These are phyloP conservation scores for Malacoraja senta DNA, from an alignment of 2,797 vertebrate genomes.

Conservation along the genomic window DNA sequence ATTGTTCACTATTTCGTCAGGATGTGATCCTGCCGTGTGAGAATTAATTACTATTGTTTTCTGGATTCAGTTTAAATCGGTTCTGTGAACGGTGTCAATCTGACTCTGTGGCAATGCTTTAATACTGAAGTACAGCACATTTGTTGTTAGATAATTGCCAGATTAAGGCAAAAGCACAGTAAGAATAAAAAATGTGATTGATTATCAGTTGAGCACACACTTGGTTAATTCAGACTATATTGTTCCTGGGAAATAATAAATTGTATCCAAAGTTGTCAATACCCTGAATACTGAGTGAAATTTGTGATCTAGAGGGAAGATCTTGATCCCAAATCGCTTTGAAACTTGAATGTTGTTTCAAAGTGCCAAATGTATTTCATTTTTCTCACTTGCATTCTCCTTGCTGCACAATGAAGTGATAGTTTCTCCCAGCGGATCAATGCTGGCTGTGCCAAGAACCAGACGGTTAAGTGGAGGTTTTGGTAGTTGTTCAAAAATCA, in stretches of 20 bases:
- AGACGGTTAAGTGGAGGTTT: neutral
- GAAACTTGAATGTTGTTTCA: neutral
- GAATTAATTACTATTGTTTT: neutral
- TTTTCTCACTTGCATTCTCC: neutral
- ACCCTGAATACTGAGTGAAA: neutral
- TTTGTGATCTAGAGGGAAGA: neutral
- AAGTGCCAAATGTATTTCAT: neutral
- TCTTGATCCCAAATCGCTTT: neutral
- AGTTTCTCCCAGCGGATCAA: too few species aligned
- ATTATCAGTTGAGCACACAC: neutral
- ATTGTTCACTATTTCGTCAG: neutral
- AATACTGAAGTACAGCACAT: neutral
- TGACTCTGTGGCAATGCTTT: neutral
- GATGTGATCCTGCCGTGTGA: neutral
- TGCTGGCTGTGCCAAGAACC: neutral
- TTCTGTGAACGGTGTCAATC: neutral
- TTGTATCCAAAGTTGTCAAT: neutral
- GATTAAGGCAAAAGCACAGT: neutral
- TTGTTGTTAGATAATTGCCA: neutral
- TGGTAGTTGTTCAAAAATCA: neutral
- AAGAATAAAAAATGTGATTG: neutral
- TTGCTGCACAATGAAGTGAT: too few species aligned
- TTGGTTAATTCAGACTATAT: neutral
- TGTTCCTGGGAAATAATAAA: neutral
- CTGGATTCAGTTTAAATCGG: neutral